A percentile compares a stretch with the other conserved stretches of the same genome.
phyloP scores from a whole-genome alignment of 2,888 invertebrate species.

The Eristalinus sepulchralis region DNA sequence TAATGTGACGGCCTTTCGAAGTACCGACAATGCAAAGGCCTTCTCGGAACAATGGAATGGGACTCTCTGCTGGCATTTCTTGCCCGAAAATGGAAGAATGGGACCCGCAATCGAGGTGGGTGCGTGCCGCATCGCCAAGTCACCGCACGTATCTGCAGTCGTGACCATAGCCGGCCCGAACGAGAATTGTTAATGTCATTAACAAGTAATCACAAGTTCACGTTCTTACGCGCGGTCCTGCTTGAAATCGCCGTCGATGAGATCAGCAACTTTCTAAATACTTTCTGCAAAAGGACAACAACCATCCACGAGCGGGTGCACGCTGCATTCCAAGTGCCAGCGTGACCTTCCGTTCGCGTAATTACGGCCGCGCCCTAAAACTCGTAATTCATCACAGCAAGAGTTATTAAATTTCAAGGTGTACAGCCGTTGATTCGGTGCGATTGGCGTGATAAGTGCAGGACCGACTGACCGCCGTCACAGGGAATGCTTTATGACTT shows the following conservation, averaged over 20 bases:
- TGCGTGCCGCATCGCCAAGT: conserved; percentile 19
- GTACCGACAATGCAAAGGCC: conserved; percentile 13
- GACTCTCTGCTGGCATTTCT: conserved; percentile 19
- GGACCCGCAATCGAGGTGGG: conserved; percentile 16
- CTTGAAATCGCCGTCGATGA: conserved; percentile 24
- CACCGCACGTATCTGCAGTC: conserved; percentile 12
- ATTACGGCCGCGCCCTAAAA: conserved; percentile 45
- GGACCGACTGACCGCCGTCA: not conserved
- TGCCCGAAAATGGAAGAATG: conserved; percentile 26
- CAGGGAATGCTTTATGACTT: conserved; percentile 40
- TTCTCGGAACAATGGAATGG: conserved; percentile 19
- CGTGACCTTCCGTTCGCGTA: conserved; percentile 26
- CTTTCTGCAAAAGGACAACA: conserved; percentile 44
- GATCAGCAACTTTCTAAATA: conserved; percentile 58
- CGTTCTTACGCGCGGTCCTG: conserved; percentile 19
- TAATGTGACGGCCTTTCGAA: conserved; percentile 37
- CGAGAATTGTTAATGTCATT: conserved; percentile 48
- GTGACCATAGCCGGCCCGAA: conserved; percentile 7
- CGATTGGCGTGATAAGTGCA: not conserved
- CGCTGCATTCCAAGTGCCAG: conserved; percentile 28
- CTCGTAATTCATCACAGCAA: conserved; percentile 21
- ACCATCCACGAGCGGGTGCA: conserved; percentile 30
- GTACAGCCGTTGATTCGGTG: not conserved
- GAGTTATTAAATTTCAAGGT: conserved; percentile 33
- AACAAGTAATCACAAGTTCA: conserved; percentile 53